These are phyloP conservation scores for Oeneis ivallda DNA, from an alignment of 2,888 invertebrate species.

Conservation along the genomic window DNA sequence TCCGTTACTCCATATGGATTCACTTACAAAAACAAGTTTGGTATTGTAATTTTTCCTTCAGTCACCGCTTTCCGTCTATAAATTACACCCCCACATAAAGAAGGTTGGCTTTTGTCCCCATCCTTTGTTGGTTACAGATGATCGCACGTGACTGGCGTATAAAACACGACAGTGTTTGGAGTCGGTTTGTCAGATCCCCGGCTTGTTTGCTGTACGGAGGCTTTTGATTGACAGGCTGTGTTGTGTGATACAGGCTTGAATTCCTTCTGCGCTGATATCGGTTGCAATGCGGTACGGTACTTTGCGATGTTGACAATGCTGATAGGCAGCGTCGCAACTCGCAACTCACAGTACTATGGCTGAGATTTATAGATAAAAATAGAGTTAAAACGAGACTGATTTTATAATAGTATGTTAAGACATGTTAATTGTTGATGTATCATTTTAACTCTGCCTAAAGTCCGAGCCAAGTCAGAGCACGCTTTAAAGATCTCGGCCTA, in stretches of 20 bases:
- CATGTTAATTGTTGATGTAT: no score
- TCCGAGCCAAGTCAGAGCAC: no score
- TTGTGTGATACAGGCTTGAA: constrained; percentile 42
- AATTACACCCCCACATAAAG: constrained; percentile 40
- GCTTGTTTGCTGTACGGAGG: constrained; percentile 38
- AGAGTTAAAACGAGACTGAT: no score
- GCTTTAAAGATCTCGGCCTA: no score
- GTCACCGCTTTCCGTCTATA: constrained; percentile 32
- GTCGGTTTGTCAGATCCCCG: constrained; percentile 53
- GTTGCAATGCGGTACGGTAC: neutral
- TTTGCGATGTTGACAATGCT: no score
- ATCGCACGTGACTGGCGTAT: constrained; percentile 69
- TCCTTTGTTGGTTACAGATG: constrained; percentile 70
- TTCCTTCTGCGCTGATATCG: neutral
- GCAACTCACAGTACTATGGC: no score
- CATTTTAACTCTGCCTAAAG: no score
- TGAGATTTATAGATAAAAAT: no score
- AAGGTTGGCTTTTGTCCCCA: constrained; percentile 51
- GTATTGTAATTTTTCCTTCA: constrained; percentile 11
- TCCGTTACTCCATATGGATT: constrained; percentile 5
- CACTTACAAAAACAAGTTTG: neutral
- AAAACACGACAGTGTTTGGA: constrained; percentile 59
- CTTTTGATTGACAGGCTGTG: constrained; percentile 69
- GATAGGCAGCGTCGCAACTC: no score
- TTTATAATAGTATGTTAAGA: no score